A percentile compares a stretch with the other conserved stretches of the same genome.
Conservation (phyloP, 1,140 invertebrate genomes). For the Rhyzopertha dominica region DNA sequence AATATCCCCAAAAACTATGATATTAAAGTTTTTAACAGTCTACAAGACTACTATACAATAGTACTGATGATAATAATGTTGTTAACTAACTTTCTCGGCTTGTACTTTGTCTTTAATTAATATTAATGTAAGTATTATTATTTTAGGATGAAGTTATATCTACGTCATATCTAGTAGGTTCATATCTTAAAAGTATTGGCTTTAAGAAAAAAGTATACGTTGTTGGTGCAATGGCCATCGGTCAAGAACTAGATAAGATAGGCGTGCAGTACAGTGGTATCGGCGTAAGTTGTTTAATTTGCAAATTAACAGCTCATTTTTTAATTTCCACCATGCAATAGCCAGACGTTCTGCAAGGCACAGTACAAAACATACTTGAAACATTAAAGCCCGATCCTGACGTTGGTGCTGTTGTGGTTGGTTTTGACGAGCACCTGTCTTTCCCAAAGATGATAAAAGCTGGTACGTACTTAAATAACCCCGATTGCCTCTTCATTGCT, state of each 20-base stretch:
- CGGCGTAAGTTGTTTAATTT: constrained; percentile 56
- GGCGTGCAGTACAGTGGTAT: constrained; percentile 66
- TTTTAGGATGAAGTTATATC: constrained; percentile 71
- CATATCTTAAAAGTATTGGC: constrained; percentile 66
- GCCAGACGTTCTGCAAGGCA: constrained; percentile 48
- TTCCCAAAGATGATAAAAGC: constrained; percentile 88
- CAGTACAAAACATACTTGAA: constrained; percentile 41
- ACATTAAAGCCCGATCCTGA: constrained; percentile 61
- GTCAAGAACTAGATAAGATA: constrained; percentile 69
- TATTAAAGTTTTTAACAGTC: no score
- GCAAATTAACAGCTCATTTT: not conserved
- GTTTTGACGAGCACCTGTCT: constrained; percentile 86
- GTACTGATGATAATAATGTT: no score
- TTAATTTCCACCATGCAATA: constrained; percentile 24
- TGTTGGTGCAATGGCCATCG: constrained; percentile 73
- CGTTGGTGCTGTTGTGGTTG: constrained; percentile 84
- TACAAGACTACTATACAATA: no score
- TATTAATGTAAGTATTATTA: not conserved
- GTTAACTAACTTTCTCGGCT: no score
- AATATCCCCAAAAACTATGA: no score
- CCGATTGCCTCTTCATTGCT: constrained; percentile 74
- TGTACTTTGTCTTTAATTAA: no score
- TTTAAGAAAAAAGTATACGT: constrained; percentile 83
- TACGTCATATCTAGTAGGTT: constrained; percentile 74
- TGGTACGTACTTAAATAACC: constrained; percentile 70